phyloP scores from a whole-genome alignment of 2,113 vertebrate genomes.

The Mustelus asterias region DNA sequence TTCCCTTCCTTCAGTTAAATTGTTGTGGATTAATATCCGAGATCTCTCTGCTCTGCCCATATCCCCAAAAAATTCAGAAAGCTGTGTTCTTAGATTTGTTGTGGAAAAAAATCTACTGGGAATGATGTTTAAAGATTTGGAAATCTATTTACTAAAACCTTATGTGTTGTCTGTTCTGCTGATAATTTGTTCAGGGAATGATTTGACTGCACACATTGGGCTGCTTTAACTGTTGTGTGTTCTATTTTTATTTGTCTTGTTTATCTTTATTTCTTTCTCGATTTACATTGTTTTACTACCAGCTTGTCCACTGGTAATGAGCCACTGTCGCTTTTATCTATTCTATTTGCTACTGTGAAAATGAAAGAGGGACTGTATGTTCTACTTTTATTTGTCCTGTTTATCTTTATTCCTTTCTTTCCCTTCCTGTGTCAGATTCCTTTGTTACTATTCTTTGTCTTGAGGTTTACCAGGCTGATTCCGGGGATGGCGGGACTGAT shows the following conservation, averaged over 20 bases:
- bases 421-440: neutral
- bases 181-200: neutral
- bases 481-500: too few species aligned
- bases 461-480: too few species aligned
- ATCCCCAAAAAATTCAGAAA: neutral
- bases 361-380: neutral
- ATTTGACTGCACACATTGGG: neutral
- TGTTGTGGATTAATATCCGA: neutral
- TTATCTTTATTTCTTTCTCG: too few species aligned
- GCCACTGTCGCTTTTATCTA: too few species aligned
- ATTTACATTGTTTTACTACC: too few species aligned
- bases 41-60: neutral
- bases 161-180: neutral
- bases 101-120: neutral
- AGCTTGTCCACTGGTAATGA: too few species aligned
- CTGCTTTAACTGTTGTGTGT: neutral
- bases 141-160: neutral
- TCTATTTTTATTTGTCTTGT: too few species aligned
- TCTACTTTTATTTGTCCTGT: neutral
- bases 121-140: neutral
- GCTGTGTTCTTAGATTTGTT: neutral
- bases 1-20: neutral
- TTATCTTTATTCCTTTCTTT: neutral
- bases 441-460: neutral
- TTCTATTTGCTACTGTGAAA: too few species aligned